A percentile compares a stretch with the other conserved stretches of the same genome.
phyloP scores from a whole-genome alignment of 2,113 vertebrate species.

The Lathamus discolor region DNA sequence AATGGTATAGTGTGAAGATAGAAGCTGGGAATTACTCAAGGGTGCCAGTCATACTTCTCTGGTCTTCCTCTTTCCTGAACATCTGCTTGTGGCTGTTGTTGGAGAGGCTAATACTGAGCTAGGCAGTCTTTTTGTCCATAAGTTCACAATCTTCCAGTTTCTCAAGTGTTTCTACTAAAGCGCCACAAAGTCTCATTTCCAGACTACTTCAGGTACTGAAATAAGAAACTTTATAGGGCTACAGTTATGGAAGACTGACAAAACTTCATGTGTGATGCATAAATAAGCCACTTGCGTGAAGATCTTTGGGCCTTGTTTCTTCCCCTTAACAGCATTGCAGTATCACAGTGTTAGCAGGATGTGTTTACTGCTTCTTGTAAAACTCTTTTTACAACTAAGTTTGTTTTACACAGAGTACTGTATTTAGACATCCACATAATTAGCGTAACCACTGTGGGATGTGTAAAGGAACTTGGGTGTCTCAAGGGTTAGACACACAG shows the following conservation, averaged over 20 bases:
- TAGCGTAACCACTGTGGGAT: not conserved
- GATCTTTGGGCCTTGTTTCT: not conserved
- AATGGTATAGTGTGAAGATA: not conserved
- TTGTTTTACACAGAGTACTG: not conserved
- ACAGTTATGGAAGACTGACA: not conserved
- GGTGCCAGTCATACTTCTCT: not conserved
- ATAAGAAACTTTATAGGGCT: not conserved
- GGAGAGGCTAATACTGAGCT: not conserved
- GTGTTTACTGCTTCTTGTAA: not conserved
- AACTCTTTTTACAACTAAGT: not conserved
- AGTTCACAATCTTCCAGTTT: not conserved
- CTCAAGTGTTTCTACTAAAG: not conserved
- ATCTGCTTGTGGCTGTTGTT: not conserved
- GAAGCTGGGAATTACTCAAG: not conserved
- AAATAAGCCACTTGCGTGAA: not conserved
- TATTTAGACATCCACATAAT: not conserved
- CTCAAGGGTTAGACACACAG: not conserved
- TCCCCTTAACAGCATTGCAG: not conserved
- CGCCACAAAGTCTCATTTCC: not conserved
- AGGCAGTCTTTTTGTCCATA: not conserved
- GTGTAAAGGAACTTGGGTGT: not conserved
- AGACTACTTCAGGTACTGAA: not conserved
- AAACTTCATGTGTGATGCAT: not conserved
- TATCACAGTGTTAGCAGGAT: not conserved
- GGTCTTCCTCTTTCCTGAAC: not conserved